Evolutionary conservation across 64 coral and sea anemone genomes (phyloP).

Genomic region (Hydrozoanthus tunicans): DNA sequence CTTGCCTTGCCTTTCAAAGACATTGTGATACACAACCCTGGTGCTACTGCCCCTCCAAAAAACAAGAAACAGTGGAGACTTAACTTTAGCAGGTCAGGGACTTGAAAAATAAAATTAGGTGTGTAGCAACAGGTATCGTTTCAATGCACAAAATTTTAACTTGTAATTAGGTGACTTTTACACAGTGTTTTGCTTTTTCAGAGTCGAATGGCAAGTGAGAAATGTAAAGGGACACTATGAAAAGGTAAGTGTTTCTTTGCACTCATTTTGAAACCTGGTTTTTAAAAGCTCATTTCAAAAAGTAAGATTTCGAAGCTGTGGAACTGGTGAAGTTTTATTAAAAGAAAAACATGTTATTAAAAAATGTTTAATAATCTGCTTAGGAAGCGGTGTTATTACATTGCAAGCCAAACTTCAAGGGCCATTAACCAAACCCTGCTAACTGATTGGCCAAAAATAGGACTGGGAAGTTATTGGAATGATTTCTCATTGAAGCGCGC

Average conservation of each 20-base stretch:
- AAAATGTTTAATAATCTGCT: neutral
- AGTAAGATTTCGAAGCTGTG: neutral
- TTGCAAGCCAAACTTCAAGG: too few species aligned
- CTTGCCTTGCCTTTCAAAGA: slow-evolving; percentile 79
- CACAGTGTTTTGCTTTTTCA: slow-evolving; percentile 4
- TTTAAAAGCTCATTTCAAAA: neutral
- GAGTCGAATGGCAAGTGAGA: slow-evolving; percentile 88
- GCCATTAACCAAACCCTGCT: too few species aligned
- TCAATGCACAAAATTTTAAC: too few species aligned
- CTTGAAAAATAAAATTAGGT: too few species aligned
- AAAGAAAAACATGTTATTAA: neutral
- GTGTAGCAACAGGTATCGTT: too few species aligned
- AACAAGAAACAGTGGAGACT: slow-evolving; percentile 88
- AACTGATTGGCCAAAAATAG: too few species aligned
- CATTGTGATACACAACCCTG: slow-evolving; percentile 77
- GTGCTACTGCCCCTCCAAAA: slow-evolving; percentile 74
- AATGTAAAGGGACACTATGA: slow-evolving; percentile 77
- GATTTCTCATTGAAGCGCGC: too few species aligned
- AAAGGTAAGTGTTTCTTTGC: slow-evolving; percentile 49
- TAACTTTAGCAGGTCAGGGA: slow-evolving; percentile 85
- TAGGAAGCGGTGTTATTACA: too few species aligned
- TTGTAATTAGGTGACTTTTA: too few species aligned
- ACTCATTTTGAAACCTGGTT: neutral
- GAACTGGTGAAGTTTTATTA: too few species aligned
- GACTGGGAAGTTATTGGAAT: too few species aligned